Conservation (phyloP, 2,113 vertebrate species). For the Pseudonaja textilis region DNA sequence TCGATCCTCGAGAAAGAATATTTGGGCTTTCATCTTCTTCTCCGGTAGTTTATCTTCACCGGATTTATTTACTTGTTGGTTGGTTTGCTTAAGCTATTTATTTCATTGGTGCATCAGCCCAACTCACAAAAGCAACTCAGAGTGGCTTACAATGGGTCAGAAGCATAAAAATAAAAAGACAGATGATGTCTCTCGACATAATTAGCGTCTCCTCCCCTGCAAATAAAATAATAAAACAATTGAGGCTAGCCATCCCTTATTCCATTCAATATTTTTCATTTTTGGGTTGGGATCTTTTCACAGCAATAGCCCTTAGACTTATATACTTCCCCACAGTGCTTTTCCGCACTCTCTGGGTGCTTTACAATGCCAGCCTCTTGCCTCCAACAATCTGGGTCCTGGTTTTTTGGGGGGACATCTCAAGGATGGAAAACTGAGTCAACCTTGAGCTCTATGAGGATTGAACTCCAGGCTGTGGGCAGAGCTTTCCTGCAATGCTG, state of each 20-base stretch:
- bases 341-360: no score
- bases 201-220: background rate
- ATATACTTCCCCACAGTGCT: no score
- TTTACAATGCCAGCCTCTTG: no score
- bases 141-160: background rate
- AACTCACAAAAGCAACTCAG: background rate
- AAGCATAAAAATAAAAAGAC: background rate
- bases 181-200: background rate
- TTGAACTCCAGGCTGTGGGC: background rate
- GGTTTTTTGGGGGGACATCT: background rate
- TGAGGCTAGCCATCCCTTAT: background rate
- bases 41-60: background rate
- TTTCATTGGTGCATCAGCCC: background rate
- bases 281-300: background rate
- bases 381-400: no score
- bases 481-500: background rate
- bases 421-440: background rate
- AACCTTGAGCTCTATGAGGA: background rate
- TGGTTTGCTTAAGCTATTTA: background rate
- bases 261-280: background rate
- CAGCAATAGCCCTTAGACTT: no score
- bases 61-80: background rate
- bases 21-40: background rate
- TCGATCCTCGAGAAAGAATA: background rate
- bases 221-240: background rate